A percentile compares a stretch with the other conserved stretches of the same genome.
These are phyloP conservation scores for Drosophila saltans DNA, from an alignment of 1,140 invertebrate genomes.

Conservation along the genomic window DNA sequence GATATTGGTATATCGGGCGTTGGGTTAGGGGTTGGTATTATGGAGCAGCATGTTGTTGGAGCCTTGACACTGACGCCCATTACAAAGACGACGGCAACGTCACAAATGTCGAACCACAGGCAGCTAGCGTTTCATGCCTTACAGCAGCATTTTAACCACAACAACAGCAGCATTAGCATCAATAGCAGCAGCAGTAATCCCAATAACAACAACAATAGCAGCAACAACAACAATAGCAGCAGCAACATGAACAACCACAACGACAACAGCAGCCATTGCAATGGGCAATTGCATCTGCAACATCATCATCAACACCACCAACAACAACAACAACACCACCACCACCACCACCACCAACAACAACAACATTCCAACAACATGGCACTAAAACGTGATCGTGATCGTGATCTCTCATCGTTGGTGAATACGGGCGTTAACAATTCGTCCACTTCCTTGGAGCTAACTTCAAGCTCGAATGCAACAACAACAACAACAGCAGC, in stretches of 20 bases:
- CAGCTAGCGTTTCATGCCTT: constrained; percentile 74
- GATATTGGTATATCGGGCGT: constrained; percentile 21
- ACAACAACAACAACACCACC: constrained; percentile 29
- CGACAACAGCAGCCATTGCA: constrained; percentile 6
- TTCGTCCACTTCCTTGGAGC: constrained; percentile 10
- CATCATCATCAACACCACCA: constrained; percentile 40
- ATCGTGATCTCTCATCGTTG: constrained; percentile 75
- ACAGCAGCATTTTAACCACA: constrained; percentile 72
- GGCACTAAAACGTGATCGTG: constrained; percentile 79
- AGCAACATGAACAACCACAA: constrained; percentile 47
- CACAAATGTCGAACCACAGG: constrained; percentile 64
- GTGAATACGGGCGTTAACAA: constrained; percentile 36
- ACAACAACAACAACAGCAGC: constrained; percentile 26
- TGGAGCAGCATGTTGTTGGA: constrained; percentile 52
- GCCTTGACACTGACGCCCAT: constrained; percentile 72
- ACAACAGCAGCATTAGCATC: constrained; percentile 47
- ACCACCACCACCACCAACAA: constrained; percentile 47
- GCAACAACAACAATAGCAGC: constrained; percentile 26
- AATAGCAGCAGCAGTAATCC: constrained; percentile 17
- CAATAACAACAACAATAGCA: constrained; percentile 37
- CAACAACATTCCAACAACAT: constrained; percentile 78
- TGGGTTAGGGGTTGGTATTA: constrained; percentile 12
- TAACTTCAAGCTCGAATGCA: constrained; percentile 33
- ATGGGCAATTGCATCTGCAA: constrained; percentile 40
- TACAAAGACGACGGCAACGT: constrained; percentile 44